Base-by-base conservation (phyloP, 92 coral and sea anemone genomes). In the Phymanthus crucifer region DNA sequence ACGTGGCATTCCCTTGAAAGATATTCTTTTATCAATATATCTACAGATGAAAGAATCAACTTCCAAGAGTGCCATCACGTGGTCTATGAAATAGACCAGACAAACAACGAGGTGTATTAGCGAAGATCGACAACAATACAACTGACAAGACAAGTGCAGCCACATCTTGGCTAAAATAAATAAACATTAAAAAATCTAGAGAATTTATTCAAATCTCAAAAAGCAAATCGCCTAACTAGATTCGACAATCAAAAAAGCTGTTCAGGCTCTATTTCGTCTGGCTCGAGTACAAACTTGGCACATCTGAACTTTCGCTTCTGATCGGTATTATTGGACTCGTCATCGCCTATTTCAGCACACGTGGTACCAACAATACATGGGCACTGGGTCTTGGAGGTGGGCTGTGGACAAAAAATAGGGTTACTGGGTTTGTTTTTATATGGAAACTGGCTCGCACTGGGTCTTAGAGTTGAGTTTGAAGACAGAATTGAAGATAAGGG, bases 341-440 rank as follows among this genome's bases (percentile, higher is more conserved):
- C 76, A n/a, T 38, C 34, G 46, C 31, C 47, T 40, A 26, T 32
- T 10, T 27, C 3, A 26, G 83, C 29, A 70, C 83, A 79, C 31
- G 83, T 46, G 27, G 83, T 68, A 40, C 83, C 83, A 50, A 79
- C 40, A 24, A 43, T 67, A 50, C 83, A 79, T 9, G 77, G 77
- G 10, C 83, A 79, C 26, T 67, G 40, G 13, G 33, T 21, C 61
- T 68, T 79, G 21, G 83, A 79, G 14, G 66, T 18, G 10, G 83
- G 83, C 83, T 79, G 76, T 16, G 38, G 56, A 40, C 0, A 78
- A 58, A 65, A 32, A 35, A 78, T 14, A 67, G 19, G 47, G 8
- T 14, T 34, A n/a, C n/a, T n/a, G n/a, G n/a, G n/a, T n/a, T n/a
- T n/a, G n/a, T n/a, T n/a, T n/a, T n/a, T n/a, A n/a, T n/a, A n/a